These are phyloP conservation scores for Habropoda laboriosa DNA, from an alignment of 1,140 invertebrate genomes.

Conservation along the genomic window DNA sequence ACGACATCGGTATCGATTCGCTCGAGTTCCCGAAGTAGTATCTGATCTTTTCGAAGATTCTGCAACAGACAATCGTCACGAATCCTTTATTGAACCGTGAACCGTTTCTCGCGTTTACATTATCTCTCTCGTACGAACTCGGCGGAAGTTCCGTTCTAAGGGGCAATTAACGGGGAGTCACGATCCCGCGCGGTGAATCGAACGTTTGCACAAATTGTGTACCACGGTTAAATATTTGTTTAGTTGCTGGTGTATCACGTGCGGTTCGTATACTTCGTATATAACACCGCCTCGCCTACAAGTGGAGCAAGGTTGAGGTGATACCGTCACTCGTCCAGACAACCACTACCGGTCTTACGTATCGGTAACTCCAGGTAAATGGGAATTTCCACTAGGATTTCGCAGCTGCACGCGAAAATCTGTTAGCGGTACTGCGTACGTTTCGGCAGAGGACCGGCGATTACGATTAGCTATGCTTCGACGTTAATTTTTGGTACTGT, in stretches of 20 bases:
- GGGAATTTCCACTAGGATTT: slow-evolving; percentile 44
- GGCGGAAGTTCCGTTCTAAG: too few species aligned
- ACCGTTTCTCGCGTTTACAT: not conserved
- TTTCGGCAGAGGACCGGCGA: too few species aligned
- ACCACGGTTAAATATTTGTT: slow-evolving; percentile 23
- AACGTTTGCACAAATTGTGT: not conserved
- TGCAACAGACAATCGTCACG: slow-evolving; percentile 78
- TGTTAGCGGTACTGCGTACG: too few species aligned
- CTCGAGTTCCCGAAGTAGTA: slow-evolving; percentile 91
- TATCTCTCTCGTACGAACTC: too few species aligned
- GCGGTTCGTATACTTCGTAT: slow-evolving; percentile 36
- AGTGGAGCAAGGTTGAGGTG: slow-evolving; percentile 65
- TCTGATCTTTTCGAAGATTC: slow-evolving; percentile 90
- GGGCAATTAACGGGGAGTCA: not conserved
- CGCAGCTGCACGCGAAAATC: slow-evolving; percentile 2
- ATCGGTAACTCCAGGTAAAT: slow-evolving; percentile 6
- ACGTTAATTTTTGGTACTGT: not conserved
- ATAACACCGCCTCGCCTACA: slow-evolving; percentile 27
- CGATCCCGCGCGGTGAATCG: not conserved
- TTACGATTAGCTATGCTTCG: too few species aligned
- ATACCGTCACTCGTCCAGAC: slow-evolving; percentile 44
- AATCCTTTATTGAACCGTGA: not conserved
- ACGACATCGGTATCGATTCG: slow-evolving; percentile 95
- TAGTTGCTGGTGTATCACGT: not conserved
- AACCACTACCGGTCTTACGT: slow-evolving; percentile 39